Percentiles rank a stretch among this genome's conserved stretches.
Conservation (phyloP, 2,797 vertebrate species). For the Dromococcyx pavoninus region DNA sequence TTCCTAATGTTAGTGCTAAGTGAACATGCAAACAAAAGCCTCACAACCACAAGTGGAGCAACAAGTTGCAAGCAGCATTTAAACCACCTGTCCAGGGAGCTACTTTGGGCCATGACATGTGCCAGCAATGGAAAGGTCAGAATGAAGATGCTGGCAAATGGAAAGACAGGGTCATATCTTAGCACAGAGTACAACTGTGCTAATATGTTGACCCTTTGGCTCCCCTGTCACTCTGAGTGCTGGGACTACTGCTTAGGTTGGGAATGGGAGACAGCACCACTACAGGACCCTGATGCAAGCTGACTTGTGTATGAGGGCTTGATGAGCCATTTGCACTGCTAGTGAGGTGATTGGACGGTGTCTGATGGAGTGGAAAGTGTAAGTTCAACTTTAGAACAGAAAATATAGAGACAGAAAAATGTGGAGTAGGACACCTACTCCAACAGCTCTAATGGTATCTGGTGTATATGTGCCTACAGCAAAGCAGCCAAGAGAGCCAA, state of each 20-base stretch:
- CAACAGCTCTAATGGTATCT: neutral
- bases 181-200: neutral
- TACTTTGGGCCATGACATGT: slow-evolving; percentile 12
- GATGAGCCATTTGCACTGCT: neutral
- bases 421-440: slow-evolving; percentile 5
- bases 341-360: neutral
- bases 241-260: neutral
- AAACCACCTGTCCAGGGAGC: slow-evolving; percentile 18
- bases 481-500: no score
- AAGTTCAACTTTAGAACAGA: neutral
- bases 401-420: neutral
- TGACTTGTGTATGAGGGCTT: neutral
- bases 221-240: neutral
- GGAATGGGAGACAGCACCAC: neutral
- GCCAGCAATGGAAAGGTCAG: slow-evolving; percentile 53
- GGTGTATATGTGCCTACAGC: no score
- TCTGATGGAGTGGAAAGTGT: neutral
- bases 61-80: neutral
- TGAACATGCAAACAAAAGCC: slow-evolving; percentile 16
- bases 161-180: neutral
- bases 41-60: neutral
- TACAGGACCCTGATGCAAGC: neutral
- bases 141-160: neutral
- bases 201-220: neutral
- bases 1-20: neutral